phyloP scores from a whole-genome alignment of 2,888 invertebrate genomes.

The Calliphora vomitoria region DNA sequence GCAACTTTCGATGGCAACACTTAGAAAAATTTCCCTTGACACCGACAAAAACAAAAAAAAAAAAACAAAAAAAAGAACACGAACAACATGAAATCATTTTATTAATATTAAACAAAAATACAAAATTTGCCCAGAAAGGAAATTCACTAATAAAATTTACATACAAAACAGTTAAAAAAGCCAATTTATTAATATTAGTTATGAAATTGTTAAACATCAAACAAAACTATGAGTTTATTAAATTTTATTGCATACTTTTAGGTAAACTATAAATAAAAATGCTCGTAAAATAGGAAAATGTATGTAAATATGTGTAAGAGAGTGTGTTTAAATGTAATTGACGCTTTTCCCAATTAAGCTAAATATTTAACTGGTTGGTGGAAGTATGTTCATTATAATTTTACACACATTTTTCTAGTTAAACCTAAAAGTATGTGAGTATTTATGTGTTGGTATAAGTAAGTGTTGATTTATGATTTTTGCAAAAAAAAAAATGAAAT shows the following conservation, averaged over 20 bases:
- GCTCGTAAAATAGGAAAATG: background rate
- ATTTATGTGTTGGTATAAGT: background rate
- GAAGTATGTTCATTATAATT: background rate
- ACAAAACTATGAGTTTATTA: background rate
- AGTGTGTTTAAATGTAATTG: background rate
- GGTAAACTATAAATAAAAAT: background rate
- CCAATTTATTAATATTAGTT: slow-evolving; percentile 12
- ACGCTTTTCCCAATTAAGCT: slow-evolving; percentile 23
- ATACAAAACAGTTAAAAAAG: slow-evolving; percentile 20
- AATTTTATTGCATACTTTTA: slow-evolving; percentile 39
- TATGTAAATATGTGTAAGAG: too few species aligned
- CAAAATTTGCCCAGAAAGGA: background rate
- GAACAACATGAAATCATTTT: slow-evolving; percentile 9
- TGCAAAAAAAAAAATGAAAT: slow-evolving; percentile 17
- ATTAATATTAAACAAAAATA: slow-evolving; percentile 3
- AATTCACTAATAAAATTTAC: slow-evolving; percentile 33
- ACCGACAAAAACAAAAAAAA: background rate
- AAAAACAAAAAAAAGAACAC: background rate
- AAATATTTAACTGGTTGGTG: slow-evolving; percentile 12
- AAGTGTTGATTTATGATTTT: slow-evolving; percentile 34
- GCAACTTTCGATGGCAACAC: slow-evolving; percentile 9
- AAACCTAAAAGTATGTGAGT: background rate
- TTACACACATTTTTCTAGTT: background rate
- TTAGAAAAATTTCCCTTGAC: slow-evolving; percentile 34
- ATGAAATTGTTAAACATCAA: slow-evolving; percentile 20